These are phyloP conservation scores for Chrosomus eos DNA, from an alignment of 2,797 vertebrate species.

Conservation along the genomic window DNA sequence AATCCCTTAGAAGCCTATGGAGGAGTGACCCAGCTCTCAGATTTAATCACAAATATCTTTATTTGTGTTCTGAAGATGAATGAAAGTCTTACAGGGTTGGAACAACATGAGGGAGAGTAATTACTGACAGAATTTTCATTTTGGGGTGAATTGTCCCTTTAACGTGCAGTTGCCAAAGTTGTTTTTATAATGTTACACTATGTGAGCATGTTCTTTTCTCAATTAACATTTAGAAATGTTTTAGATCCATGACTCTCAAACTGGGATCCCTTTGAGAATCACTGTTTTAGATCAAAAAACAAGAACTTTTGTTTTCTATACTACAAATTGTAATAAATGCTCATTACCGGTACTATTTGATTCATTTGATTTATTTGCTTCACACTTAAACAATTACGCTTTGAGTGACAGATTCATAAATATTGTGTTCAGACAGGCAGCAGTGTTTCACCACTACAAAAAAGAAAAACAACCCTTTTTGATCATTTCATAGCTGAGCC, in stretches of 20 bases:
- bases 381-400: slow-evolving; percentile 20
- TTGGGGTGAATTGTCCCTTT: background rate
- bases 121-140: too few species aligned
- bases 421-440: slow-evolving; percentile 12
- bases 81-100: too few species aligned
- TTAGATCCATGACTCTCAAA: slow-evolving; percentile 4
- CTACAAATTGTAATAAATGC: background rate
- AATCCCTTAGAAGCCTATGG: too few species aligned
- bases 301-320: background rate
- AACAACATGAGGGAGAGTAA: too few species aligned
- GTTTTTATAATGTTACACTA: background rate
- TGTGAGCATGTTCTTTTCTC: background rate
- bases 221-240: background rate
- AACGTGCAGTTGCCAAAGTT: background rate
- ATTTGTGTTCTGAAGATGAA: too few species aligned
- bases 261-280: background rate
- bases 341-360: slow-evolving; percentile 2
- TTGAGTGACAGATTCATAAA: slow-evolving; percentile 16
- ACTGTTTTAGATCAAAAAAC: slow-evolving; percentile 15
- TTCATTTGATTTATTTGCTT: slow-evolving; percentile 4
- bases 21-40: too few species aligned
- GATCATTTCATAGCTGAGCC: slow-evolving; percentile 48
- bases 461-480: background rate
- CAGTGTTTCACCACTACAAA: background rate
- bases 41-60: too few species aligned